Percentiles rank a stretch among this genome's conserved stretches.
Evolutionary conservation across 2,797 vertebrate genomes (phyloP).

Genomic region (Ceryle rudis): DNA sequence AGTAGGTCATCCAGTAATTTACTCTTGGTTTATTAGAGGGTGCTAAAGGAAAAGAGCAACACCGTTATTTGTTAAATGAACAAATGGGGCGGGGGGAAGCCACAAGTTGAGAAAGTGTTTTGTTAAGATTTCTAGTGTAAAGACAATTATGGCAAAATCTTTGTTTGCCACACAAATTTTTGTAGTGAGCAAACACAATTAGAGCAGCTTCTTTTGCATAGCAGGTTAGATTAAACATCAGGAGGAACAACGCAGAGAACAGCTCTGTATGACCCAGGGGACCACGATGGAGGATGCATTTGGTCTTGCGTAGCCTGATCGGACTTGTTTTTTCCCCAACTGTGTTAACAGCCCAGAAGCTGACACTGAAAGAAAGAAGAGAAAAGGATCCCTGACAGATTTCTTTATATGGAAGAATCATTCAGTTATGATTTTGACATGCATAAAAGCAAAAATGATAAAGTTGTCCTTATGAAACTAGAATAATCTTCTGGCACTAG

Average conservation of each 20-base stretch:
- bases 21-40: slow-evolving; percentile 49
- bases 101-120: background rate
- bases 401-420: background rate
- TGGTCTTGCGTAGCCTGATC: background rate
- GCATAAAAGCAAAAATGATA: slow-evolving; percentile 17
- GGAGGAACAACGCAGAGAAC: background rate
- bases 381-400: background rate
- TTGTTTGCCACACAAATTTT: background rate
- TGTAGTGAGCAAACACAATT: background rate
- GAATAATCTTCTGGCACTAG: background rate
- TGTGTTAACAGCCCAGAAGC: background rate
- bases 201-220: background rate
- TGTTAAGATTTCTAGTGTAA: background rate
- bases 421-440: background rate
- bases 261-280: background rate
- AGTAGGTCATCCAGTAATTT: slow-evolving; percentile 71
- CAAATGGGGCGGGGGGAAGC: background rate
- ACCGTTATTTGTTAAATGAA: slow-evolving; percentile 36
- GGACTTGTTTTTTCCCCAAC: background rate
- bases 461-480: slow-evolving; percentile 7
- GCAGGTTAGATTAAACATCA: background rate
- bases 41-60: slow-evolving; percentile 47
- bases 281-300: background rate
- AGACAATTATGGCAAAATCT: background rate
- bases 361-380: background rate